Evolutionary conservation across 2,113 vertebrate species (phyloP).

Genomic region (Pyrgilauda ruficollis): DNA sequence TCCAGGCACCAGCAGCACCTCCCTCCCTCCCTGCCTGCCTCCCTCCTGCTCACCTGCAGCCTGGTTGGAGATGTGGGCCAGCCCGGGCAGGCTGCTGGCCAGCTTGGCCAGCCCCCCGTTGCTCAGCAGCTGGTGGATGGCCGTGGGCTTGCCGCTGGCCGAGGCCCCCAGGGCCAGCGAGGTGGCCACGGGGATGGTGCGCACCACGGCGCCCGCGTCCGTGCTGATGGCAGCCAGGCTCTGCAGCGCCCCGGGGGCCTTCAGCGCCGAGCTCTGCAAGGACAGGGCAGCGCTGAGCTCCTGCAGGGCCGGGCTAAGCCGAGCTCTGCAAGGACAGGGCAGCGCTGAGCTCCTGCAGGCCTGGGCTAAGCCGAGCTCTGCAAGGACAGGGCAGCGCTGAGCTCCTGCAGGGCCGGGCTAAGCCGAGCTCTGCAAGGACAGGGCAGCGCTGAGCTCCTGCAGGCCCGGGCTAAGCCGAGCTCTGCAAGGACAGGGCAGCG

Average conservation of each 20-base stretch:
- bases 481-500: too few relatives aligned
- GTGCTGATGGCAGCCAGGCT: constrained; percentile 78
- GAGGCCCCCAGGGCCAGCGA: constrained; percentile 74
- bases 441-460: too few relatives aligned
- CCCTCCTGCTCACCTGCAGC: constrained; percentile 80
- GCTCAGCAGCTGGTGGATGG: constrained; percentile 93
- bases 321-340: too few relatives aligned
- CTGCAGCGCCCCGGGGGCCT: constrained; percentile 75
- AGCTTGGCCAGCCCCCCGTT: constrained; percentile 93
- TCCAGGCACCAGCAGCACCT: accelerated
- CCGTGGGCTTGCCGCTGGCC: constrained; percentile 83
- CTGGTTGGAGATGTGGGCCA: constrained; percentile 93
- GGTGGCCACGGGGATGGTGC: constrained; percentile 87
- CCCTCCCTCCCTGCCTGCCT: too few relatives aligned
- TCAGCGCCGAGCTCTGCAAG: constrained; percentile 76
- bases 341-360: too few relatives aligned
- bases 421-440: accelerated
- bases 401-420: too few relatives aligned
- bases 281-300: neutral
- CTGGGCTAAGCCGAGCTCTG: too few relatives aligned
- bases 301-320: too few relatives aligned
- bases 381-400: too few relatives aligned
- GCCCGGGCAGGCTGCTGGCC: constrained; percentile 87
- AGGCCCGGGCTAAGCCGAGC: accelerated
- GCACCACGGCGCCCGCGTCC: constrained; percentile 80